A percentile compares a stretch with the other conserved stretches of the same genome.
Conservation (phyloP, 2,888 invertebrate species). For the Trichopria drosophilae region DNA sequence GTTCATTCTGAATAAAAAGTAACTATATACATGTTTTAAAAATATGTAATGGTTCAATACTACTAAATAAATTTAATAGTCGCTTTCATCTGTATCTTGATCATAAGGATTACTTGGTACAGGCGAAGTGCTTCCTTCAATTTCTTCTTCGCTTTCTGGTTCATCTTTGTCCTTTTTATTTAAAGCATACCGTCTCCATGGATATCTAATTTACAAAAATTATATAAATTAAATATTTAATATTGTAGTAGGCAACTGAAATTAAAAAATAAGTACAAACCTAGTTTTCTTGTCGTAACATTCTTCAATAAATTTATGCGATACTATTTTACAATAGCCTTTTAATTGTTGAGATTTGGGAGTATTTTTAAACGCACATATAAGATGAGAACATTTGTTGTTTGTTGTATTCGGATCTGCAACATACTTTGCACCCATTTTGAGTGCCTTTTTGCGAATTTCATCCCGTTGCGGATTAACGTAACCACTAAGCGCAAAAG, state of each 20-base stretch:
- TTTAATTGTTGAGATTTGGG: constrained; percentile 51
- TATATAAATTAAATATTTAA: constrained; percentile 5
- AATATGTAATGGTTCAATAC: neutral
- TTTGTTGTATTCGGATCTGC: constrained; percentile 50
- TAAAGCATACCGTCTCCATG: constrained; percentile 54
- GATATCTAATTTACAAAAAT: constrained; percentile 40
- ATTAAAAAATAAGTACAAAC: constrained; percentile 35
- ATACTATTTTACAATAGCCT: constrained; percentile 48
- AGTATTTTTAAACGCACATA: constrained; percentile 56
- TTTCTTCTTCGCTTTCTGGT: constrained; percentile 54
- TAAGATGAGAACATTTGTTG: constrained; percentile 50
- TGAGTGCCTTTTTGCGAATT: constrained; percentile 50
- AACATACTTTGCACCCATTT: constrained; percentile 54
- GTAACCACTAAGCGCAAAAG: constrained; percentile 54
- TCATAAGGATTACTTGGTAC: constrained; percentile 41
- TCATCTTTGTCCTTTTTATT: constrained; percentile 41
- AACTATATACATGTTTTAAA: neutral
- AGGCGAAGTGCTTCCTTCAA: constrained; percentile 38
- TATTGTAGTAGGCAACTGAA: constrained; percentile 3
- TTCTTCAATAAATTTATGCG: constrained; percentile 51
- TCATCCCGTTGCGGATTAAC: constrained; percentile 54
- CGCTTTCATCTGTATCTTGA: constrained; percentile 43
- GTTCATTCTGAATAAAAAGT: neutral
- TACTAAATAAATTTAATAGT: constrained; percentile 1
- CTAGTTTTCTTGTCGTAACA: constrained; percentile 49